Percentiles rank a stretch among this genome's conserved stretches.
Evolutionary conservation across 2,113 vertebrate species (phyloP).

Genomic region (Fregetta grallaria): DNA sequence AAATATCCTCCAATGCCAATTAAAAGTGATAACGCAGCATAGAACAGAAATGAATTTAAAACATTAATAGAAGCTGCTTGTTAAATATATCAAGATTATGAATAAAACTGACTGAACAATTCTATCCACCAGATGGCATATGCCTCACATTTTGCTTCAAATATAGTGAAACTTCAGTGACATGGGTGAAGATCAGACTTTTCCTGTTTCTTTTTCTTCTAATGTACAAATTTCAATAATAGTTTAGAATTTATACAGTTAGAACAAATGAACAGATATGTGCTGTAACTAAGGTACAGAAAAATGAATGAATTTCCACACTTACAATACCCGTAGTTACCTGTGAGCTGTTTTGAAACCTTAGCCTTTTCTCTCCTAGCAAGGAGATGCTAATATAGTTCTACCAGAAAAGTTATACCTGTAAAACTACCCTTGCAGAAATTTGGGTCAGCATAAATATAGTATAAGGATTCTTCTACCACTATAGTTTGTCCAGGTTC

Average conservation of each 20-base stretch:
- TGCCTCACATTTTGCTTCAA: background rate
- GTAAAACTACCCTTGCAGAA: background rate
- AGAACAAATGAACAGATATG: background rate
- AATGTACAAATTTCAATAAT: background rate
- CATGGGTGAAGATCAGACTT: background rate
- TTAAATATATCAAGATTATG: background rate
- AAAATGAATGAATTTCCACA: background rate
- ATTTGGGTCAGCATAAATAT: background rate
- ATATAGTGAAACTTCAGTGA: background rate
- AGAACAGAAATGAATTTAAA: background rate
- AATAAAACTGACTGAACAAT: background rate
- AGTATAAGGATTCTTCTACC: background rate
- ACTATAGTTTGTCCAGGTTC: background rate
- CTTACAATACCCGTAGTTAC: background rate
- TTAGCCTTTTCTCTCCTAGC: background rate
- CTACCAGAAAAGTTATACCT: background rate
- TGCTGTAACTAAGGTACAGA: background rate
- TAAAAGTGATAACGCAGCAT: background rate
- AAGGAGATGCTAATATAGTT: background rate
- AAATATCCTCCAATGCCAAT: background rate
- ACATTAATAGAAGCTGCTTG: background rate
- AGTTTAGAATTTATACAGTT: background rate
- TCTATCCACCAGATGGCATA: constrained; percentile 63
- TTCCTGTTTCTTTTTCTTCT: background rate
- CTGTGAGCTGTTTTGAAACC: background rate